Evolutionary conservation across 2,113 vertebrate genomes (phyloP).

Genomic region (Phalacrocorax carbo): DNA sequence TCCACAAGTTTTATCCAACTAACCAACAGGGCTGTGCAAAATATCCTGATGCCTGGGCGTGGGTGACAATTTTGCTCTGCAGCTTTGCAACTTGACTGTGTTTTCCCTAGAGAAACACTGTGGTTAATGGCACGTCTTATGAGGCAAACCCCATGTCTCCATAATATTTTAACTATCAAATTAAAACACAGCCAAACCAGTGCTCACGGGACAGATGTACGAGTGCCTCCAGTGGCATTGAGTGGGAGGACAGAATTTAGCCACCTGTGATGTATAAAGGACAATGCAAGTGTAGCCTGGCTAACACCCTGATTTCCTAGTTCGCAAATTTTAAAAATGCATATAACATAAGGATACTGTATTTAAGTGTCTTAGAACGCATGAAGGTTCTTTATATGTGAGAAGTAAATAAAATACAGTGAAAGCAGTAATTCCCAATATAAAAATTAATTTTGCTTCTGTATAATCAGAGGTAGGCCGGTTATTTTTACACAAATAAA

Average conservation of each 20-base stretch:
- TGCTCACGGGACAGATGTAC: neutral
- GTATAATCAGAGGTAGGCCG: neutral
- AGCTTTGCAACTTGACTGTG: neutral
- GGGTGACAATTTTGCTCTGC: neutral
- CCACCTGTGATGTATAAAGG: neutral
- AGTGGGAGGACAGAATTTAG: neutral
- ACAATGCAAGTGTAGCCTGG: neutral
- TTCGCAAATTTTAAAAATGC: neutral
- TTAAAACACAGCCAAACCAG: neutral
- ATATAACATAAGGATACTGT: neutral
- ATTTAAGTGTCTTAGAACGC: neutral
- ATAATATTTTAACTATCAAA: neutral
- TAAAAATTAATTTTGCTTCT: neutral
- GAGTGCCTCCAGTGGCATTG: neutral
- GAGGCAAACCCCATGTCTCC: neutral
- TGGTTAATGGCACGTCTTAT: neutral
- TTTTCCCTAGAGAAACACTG: neutral
- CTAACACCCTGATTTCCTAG: neutral
- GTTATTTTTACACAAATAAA: neutral
- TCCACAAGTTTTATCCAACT: neutral
- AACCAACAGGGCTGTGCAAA: neutral
- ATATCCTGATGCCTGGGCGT: neutral
- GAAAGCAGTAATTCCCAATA: neutral
- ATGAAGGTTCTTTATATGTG: neutral
- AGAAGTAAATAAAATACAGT: neutral